Conservation (phyloP, 2,888 invertebrate genomes). For the Meteorus cinctellus region DNA sequence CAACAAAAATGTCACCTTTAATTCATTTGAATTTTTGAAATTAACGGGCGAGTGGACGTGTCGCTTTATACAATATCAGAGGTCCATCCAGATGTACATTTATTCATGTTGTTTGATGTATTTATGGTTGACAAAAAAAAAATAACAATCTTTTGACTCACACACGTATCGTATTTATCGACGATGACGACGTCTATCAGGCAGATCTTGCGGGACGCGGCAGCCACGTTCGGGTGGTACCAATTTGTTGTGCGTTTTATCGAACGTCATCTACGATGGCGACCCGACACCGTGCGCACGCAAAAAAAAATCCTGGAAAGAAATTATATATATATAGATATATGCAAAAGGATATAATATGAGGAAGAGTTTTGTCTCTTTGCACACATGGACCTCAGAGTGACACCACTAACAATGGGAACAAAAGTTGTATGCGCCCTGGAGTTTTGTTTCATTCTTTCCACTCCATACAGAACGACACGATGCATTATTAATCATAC, state of each 20-base stretch:
- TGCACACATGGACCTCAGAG: slow-evolving; percentile 60
- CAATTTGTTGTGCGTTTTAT: slow-evolving; percentile 72
- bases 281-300: slow-evolving; percentile 67
- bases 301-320: background rate
- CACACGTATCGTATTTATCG: slow-evolving; percentile 67
- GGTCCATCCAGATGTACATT: slow-evolving; percentile 23
- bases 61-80: slow-evolving; percentile 26
- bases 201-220: slow-evolving; percentile 65
- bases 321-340: slow-evolving; percentile 11
- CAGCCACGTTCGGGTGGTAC: slow-evolving; percentile 71
- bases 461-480: slow-evolving; percentile 67
- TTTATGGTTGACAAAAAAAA: slow-evolving; percentile 27
- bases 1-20: slow-evolving; percentile 35
- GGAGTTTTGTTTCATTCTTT: slow-evolving; percentile 68
- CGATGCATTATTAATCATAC: slow-evolving; percentile 70
- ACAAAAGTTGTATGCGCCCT: slow-evolving; percentile 65
- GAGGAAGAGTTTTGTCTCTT: slow-evolving; percentile 20
- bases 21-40: slow-evolving; percentile 36
- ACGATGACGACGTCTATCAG: slow-evolving; percentile 56
- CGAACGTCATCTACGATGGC: slow-evolving; percentile 70
- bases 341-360: slow-evolving; percentile 9
- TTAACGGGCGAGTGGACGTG: slow-evolving; percentile 41
- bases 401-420: slow-evolving; percentile 71
- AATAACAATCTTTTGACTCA: slow-evolving; percentile 42
- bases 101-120: slow-evolving; percentile 31